Base-by-base conservation (phyloP, 2,113 vertebrate species). In the Campylorhamphus procurvoides region DNA sequence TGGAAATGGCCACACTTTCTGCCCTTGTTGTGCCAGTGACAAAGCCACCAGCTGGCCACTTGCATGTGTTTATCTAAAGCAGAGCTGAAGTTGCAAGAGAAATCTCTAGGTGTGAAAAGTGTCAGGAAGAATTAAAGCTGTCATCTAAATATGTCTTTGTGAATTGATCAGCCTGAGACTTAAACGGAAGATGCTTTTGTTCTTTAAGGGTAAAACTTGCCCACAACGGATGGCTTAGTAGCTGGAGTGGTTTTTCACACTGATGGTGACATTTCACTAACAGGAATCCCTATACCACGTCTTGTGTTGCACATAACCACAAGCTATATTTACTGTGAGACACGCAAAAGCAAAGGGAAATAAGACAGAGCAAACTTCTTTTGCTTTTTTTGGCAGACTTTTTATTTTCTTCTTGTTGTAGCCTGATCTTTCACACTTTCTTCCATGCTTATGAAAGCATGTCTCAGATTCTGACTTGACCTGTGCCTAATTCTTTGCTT, bases 31-130 rank as follows among this genome's bases (percentile, higher is more conserved):
- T 49, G 84, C 25, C 46, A 47, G 22, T 19, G 67, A 53, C 63
- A 84, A 12, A 86, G 64, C n/a, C 8, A 33, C 39, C 60, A 63
- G 81, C 28, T 75, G 59, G 22, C 44, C 7, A 2, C 44, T 68
- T 0, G 0, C 3, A 0, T 20, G 31, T 31, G 47, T 9, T 58
- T 62, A 8, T 28, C 9, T 46, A 40, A 37, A 81, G 37, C 59
- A 62, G 31, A 73, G 42, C 19, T 77, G 37, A 69, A 84, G 62
- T 7, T 19, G 23, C 1, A 7, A 31, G 35, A 59, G 59, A 35
- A 63, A 18, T 46, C 7, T 44, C 9, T 4, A 24, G 37, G 22
- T 10, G 3, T 49, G 5, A 8, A 10, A 12, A 47, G 23, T 18
- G 23, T 56, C 37, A 53, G n/a, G 39, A 90, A 69, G 22, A 60